phyloP scores from a whole-genome alignment of 1,140 invertebrate genomes.

The Radopholus similis region DNA sequence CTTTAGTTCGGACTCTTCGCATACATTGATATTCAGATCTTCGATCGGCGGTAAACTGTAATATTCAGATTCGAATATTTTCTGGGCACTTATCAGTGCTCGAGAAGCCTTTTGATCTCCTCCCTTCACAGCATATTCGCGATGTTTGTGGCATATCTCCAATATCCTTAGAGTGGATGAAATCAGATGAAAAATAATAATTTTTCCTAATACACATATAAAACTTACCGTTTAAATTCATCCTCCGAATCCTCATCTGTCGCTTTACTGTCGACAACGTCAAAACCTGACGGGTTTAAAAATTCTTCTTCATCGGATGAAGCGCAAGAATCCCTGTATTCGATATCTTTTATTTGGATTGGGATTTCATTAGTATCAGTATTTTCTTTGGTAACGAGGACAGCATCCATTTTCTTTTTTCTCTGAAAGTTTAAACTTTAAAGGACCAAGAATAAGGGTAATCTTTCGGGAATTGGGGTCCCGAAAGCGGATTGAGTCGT shows the following conservation, averaged over 20 bases:
- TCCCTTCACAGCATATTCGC: not conserved
- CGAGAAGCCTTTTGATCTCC: not conserved
- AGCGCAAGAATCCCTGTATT: slow-evolving; percentile 17
- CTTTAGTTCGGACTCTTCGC: slow-evolving; percentile 25
- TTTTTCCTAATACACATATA: not conserved
- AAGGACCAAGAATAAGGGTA: no score
- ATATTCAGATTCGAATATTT: slow-evolving; percentile 33
- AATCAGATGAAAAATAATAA: slow-evolving; percentile 14
- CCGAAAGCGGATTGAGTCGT: no score
- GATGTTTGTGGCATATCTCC: slow-evolving; percentile 21
- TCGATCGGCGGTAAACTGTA: slow-evolving; percentile 31
- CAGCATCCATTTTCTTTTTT: no score
- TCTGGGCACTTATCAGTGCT: not conserved
- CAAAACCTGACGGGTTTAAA: not conserved
- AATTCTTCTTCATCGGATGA: slow-evolving; percentile 17
- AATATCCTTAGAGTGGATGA: slow-evolving; percentile 18
- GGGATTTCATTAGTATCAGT: no score
- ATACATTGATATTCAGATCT: slow-evolving; percentile 30
- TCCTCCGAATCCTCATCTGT: slow-evolving; percentile 17
- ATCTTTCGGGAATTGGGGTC: no score
- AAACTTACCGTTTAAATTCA: slow-evolving; percentile 28
- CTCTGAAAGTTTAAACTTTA: no score
- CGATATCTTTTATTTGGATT: not conserved
- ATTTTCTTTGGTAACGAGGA: no score
- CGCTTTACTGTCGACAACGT: not conserved